Base-by-base conservation (phyloP, 2,888 invertebrate genomes). In the Cataglyphis livida region DNA sequence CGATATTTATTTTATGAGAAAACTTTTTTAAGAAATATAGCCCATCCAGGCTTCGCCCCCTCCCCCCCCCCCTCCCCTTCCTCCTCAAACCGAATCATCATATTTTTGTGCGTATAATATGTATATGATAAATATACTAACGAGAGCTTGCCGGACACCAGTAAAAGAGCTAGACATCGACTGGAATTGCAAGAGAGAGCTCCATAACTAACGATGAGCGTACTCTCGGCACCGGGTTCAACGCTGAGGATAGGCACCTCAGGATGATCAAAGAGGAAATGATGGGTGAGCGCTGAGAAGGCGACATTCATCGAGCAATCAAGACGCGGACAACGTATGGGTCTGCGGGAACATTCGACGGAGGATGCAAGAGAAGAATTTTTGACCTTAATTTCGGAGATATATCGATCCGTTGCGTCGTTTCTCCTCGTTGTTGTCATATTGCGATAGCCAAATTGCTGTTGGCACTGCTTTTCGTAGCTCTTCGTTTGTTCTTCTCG, bases 201-300 rank as follows among this genome's bases (percentile, higher is more conserved):
- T 3, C 90, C 91, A 28, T 92, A 93, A 54, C 92, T 91, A 48
- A 94, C 90, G 6, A 94, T 91, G 4, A 94, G 89, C 0, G 94
- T 94, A 68, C 92, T 93, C 54, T 92, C 93, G 5, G 89, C 89
- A 7, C 91, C 93, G 0, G 94, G 93, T n/a, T 93, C 93, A 41
- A 94, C 91, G 61, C 90, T 91, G 18, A 94, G 83, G 12, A 94
- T 91, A 32, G 95, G 95, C 0, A 95, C 93, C 91, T 95, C 95
- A 1, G 95, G 95, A 90, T 96, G 96, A 88, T 96, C 96, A 88
- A 96, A 96, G 82, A 95, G 93, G 85, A 96, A 96, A 91, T 96
- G 96, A 64, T 95, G 94, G 21, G 95, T 94, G 4, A 96, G 91
- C 0, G 96, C 95, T 44, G 95, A 95, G 65, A 95, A 94, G 0